Evolutionary conservation across 2,113 vertebrate genomes (phyloP), one percentile per base, ranked within the genome.

Genomic region (Zosterops hypoxanthus): DNA sequence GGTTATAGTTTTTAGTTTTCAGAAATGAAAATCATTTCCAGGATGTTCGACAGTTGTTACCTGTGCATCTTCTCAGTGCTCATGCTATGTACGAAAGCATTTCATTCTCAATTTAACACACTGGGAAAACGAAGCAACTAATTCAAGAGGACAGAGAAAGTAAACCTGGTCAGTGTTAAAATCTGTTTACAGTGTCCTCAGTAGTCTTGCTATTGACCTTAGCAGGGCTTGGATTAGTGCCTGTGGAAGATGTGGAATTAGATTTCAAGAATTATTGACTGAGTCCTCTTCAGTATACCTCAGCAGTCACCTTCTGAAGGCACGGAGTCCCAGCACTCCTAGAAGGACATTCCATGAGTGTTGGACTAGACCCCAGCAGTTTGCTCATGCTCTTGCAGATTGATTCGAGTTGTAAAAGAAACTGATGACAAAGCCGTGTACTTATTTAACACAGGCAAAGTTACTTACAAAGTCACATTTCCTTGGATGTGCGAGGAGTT

Each of bases 391-490:
- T 83, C 24, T 31, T 70, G n/a, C 47, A 64, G n/a, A 77, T 81
- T 95, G 59, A 86, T 86, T 90, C 34, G 39, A 29, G 21, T 20
- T 86, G n/a, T 63, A 86, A 65, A 80, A 79, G 36, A 90, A 97
- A 73, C 46, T 90, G 79, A 70, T 96, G 85, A 88, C 75, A 77
- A 83, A 90, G 79, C 64, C 14, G 0, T 52, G 66, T 82, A 36
- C 49, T 82, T 78, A 73, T 19, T 82, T 92, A 88, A 83, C 24
- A 28, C 16, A 20, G 39, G 15, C 59, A 59, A 87, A 92, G 53
- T 77, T 59, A 88, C 76, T 61, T 80, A 81, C 55, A 77, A 90
- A 77, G 59, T 83, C 76, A 49, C 11, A 21, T 86, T 77, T 95
- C 47, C 44, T 57, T 77, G 50, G 14, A 80, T 4, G 1, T 73